Conservation (phyloP, 2,113 vertebrate genomes). For the Hippopotamus amphibius region DNA sequence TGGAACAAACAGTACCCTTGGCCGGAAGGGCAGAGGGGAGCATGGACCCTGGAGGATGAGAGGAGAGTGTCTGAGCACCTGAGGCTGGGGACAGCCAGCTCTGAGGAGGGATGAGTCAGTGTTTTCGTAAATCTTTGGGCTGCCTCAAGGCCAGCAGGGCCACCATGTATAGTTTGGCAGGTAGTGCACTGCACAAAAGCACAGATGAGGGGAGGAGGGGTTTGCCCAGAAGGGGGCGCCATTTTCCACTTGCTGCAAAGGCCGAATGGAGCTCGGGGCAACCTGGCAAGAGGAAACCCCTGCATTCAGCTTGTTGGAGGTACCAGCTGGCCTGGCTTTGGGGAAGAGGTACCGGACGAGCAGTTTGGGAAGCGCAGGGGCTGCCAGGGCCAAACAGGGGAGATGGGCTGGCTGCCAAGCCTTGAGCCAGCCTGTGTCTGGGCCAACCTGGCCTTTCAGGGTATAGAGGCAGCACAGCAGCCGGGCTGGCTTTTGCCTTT, state of each 20-base stretch:
- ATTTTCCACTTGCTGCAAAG: background rate
- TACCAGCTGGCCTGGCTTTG: background rate
- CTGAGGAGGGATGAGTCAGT: background rate
- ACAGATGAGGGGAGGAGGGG: no score
- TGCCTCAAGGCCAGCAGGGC: background rate
- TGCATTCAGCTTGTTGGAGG: background rate
- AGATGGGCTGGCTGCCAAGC: background rate
- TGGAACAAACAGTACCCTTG: background rate
- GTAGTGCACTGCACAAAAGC: background rate
- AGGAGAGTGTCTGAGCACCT: background rate
- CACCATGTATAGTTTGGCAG: fast-evolving
- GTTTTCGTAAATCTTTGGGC: background rate
- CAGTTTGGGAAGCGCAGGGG: background rate
- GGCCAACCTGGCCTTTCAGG: background rate
- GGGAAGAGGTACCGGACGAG: background rate
- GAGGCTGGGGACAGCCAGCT: background rate
- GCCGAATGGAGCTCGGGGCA: background rate
- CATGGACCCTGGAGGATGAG: background rate
- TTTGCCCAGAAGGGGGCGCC: background rate
- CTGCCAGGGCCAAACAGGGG: background rate
- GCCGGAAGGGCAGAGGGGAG: background rate
- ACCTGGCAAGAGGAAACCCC: background rate
- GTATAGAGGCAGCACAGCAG: background rate
- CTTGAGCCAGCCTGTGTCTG: background rate
- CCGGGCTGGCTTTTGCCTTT: background rate